Evolutionary conservation across 2,888 invertebrate genomes (phyloP), one percentile per base, ranked within the genome.

Genomic region (Plebejus anna): DNA sequence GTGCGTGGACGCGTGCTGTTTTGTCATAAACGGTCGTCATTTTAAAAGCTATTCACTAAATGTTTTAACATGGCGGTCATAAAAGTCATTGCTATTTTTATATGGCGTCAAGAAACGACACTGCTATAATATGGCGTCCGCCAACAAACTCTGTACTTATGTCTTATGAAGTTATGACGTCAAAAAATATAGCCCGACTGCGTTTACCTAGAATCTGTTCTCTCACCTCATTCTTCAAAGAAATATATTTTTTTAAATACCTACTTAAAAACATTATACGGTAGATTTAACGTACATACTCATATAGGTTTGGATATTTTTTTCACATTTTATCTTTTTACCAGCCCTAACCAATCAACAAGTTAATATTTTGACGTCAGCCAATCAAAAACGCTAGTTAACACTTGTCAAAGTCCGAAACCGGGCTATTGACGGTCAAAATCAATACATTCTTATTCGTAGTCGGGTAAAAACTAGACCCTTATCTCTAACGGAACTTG

Each of bases 1-100:
- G 66, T 66, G 11, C 28, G 32, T 66, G 66, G 66, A 66, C 66
- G 66, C 66, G 66, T 66, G 66, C 66, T 66, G 28, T 66, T 66
- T 36, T 66, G 32, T 66, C 66, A 36, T 66, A 66, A 66, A 66
- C 32, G 66, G 32, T 16, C 32, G 66, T 32, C 32, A 66, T 66
- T 66, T 66, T 66, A 13, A 66, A 61, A 61, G 22, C 61, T 59
- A 61, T 61, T 61, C 32, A 16, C 32, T 66, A 13, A 66, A 13
- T 16, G 66, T 66, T 66, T 66, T 66, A 36, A 36, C 22, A 66
- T 66, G 66, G 32, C 59, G 59, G 59, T 59, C 22, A 22, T 55
- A 22, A 22, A 59, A n/a, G 59, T 59, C 59, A 22, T 0, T 22
- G n/a, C 22, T 59, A 59, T 22, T 59, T 59, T 55, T 55, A 55